Conservation (phyloP, 2,888 invertebrate species). For the Nudaria mundana region DNA sequence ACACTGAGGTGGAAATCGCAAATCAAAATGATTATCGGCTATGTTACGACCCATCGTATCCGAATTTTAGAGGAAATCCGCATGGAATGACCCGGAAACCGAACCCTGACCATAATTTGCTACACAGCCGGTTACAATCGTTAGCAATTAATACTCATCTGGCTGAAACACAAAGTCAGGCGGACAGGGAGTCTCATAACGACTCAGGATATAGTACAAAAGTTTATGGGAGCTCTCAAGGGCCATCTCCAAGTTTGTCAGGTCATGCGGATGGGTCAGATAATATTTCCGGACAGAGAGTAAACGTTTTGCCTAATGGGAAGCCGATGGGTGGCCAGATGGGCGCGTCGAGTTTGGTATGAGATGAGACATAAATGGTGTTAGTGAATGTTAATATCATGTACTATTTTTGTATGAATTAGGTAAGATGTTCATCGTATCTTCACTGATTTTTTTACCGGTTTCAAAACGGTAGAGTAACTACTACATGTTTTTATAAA, state of each 20-base stretch:
- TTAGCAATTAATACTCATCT: constrained; percentile 74
- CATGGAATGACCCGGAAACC: constrained; percentile 54
- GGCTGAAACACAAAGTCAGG: constrained; percentile 72
- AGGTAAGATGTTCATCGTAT: too few relatives aligned
- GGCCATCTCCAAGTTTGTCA: constrained; percentile 88
- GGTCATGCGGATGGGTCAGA: constrained; percentile 74
- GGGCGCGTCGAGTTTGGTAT: constrained; percentile 86
- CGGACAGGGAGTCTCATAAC: constrained; percentile 86
- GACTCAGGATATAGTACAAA: constrained; percentile 94
- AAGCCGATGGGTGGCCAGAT: constrained; percentile 62
- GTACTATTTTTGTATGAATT: too few relatives aligned
- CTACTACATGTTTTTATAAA: too few relatives aligned
- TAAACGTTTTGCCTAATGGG: constrained; percentile 53
- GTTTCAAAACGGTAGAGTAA: too few relatives aligned
- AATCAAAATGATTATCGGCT: constrained; percentile 70
- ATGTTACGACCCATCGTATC: constrained; percentile 58
- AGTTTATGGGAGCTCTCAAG: constrained; percentile 89
- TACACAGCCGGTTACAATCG: constrained; percentile 71
- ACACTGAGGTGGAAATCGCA: constrained; percentile 73
- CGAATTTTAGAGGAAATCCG: constrained; percentile 52
- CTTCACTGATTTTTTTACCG: too few relatives aligned
- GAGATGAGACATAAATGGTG: constrained; percentile 21
- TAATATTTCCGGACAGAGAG: constrained; percentile 64
- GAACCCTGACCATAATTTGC: constrained; percentile 62
- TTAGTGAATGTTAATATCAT: too few relatives aligned